Conservation (phyloP, 2,888 invertebrate species). For the Elysia crispata region DNA sequence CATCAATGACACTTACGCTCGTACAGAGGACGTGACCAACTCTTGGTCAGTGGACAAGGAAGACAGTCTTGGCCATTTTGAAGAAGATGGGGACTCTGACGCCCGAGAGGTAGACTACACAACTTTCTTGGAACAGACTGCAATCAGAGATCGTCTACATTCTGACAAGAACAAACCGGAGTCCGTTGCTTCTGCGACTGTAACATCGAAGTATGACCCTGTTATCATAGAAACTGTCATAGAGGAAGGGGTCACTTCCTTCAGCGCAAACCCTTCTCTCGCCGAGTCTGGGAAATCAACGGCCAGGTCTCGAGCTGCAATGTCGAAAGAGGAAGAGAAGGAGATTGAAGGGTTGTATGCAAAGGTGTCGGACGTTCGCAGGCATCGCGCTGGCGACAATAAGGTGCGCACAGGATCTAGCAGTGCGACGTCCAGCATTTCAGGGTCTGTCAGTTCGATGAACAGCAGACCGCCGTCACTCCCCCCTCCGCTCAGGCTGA, state of each 20-base stretch:
- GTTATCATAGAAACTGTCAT: slow-evolving; percentile 41
- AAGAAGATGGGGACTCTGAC: slow-evolving; percentile 38
- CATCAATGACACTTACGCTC: slow-evolving; percentile 15
- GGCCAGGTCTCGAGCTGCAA: not conserved
- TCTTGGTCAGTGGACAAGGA: slow-evolving; percentile 20
- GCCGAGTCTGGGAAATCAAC: not conserved
- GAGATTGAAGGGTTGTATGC: slow-evolving; percentile 21
- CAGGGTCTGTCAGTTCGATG: no score
- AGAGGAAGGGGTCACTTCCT: slow-evolving; percentile 41
- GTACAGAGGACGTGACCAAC: not conserved
- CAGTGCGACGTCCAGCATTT: no score
- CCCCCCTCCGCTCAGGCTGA: no score
- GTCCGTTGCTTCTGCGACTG: not conserved
- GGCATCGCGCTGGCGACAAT: no score
- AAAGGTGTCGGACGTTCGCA: slow-evolving; percentile 27
- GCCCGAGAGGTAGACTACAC: slow-evolving; percentile 49
- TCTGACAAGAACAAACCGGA: not conserved
- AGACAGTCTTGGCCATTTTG: slow-evolving; percentile 12
- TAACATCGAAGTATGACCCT: slow-evolving; percentile 6
- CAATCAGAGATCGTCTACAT: not conserved
- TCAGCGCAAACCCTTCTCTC: not conserved
- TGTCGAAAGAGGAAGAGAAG: not conserved
- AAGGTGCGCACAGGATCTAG: no score
- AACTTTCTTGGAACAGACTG: slow-evolving; percentile 47
- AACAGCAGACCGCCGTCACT: no score